Evolutionary conservation across 2,888 invertebrate genomes (phyloP), one percentile per base, ranked within the genome.

Genomic region (Drosophila recens): DNA sequence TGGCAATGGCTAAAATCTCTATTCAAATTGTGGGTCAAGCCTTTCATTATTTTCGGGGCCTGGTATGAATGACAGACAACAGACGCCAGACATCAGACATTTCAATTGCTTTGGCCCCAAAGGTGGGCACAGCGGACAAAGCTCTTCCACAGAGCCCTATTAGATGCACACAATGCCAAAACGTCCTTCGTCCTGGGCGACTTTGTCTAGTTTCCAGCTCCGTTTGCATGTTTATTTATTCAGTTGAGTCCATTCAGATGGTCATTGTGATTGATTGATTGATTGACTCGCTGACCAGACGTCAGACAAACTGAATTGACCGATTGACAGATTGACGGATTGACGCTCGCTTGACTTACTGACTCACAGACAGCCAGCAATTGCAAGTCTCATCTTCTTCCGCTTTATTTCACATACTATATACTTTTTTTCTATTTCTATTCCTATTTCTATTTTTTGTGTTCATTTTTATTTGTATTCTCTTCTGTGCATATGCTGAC

Each of bases 281-380:
- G 68, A 80, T 68, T 68, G 79, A 80, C 76, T 84, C 51, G 66
- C 48, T 71, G 73, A 67, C 61, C 74, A 66, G 36, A 53, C 53
- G 72, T 70, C 72, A 49, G 67, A 46, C 45, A 34, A 49, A 61
- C 64, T 45, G 59, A 64, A 51, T 58, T 68, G 71, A 66, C 38
- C 59, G 57, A 67, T 69, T 83, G 77, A 75, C 58, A 57, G 56
- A 59, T 63, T 67, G 68, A 57, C 57, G 13, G 51, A 61, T 57
- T 63, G 67, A 56, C 40, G 65, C 59, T 38, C n/a, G 61, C 43
- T 27, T 53, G 76, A 52, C 77, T 73, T 8, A 52, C 77, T 73
- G 59, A 45, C 57, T 53, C 72, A 52, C 77, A 77, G 30, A 48
- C 77, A 77, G 56, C 49, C 57, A 38, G 8, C 51, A 57, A 45